These are phyloP conservation scores for Drosophila anomelani DNA, from an alignment of 2,888 invertebrate species.

Conservation along the genomic window DNA sequence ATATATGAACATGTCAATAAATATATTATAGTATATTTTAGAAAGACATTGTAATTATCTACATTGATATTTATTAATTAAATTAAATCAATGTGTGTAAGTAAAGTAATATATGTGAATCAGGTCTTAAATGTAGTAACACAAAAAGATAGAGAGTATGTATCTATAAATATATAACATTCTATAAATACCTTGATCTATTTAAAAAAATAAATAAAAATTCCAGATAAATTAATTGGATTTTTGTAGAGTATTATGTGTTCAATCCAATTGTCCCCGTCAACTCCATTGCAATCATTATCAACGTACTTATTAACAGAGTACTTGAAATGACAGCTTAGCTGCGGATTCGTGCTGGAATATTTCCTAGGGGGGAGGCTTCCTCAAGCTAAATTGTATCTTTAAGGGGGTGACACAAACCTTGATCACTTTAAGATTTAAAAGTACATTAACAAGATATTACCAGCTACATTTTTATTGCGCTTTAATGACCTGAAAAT, in stretches of 20 bases:
- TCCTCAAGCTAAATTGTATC: conserved; percentile 12
- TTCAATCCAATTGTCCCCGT: conserved; percentile 17
- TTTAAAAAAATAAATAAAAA: neutral
- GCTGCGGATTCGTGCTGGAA: neutral
- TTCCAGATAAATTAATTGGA: neutral
- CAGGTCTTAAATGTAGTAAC: no score
- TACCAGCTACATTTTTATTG: neutral
- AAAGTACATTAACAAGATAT: neutral
- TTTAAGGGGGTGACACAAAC: neutral
- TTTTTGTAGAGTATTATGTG: neutral
- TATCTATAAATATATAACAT: no score
- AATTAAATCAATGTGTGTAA: neutral
- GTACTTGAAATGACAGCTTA: conserved; percentile 15
- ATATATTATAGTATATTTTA: neutral
- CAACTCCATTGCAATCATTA: conserved; percentile 26
- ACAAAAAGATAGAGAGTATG: no score
- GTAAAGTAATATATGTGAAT: neutral
- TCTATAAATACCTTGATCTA: neutral
- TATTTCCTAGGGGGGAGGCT: neutral
- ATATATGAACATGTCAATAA: neutral
- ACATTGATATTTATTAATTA: neutral
- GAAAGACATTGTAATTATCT: neutral
- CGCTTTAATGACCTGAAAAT: neutral
- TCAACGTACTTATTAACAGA: conserved; percentile 25
- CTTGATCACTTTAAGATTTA: neutral